These are phyloP conservation scores for Callorhinus ursinus DNA, from an alignment of 2,113 vertebrate genomes.

Conservation along the genomic window DNA sequence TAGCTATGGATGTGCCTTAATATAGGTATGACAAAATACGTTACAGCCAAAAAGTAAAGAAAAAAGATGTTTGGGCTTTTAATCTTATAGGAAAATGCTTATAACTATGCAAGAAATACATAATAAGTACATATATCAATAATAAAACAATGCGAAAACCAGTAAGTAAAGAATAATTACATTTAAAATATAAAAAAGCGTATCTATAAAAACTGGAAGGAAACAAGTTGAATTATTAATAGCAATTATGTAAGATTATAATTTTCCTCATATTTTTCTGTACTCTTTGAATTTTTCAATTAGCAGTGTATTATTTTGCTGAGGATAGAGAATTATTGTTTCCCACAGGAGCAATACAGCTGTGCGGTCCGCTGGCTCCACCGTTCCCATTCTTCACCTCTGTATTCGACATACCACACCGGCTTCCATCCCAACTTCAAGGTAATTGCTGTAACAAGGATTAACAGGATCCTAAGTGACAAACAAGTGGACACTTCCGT, in stretches of 20 bases:
- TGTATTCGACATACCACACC: neutral
- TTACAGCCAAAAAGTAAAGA: neutral
- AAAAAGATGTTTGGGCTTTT: neutral
- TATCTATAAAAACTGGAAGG: neutral
- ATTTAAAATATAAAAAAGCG: neutral
- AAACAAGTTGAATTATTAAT: neutral
- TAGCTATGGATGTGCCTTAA: neutral
- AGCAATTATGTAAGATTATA: neutral
- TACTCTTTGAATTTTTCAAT: neutral
- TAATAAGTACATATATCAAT: neutral
- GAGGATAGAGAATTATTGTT: neutral
- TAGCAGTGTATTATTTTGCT: neutral
- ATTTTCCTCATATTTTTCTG: neutral
- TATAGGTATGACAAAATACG: neutral
- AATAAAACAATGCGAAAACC: neutral
- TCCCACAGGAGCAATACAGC: neutral
- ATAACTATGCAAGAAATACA: neutral
- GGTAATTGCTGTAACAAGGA: neutral
- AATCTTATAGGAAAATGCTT: neutral
- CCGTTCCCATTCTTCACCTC: neutral
- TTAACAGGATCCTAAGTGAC: neutral
- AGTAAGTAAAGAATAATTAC: neutral
- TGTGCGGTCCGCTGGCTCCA: neutral
- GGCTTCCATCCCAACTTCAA: neutral
- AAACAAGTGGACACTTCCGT: neutral